phyloP scores from a whole-genome alignment of 2,113 vertebrate genomes.

The Caretta caretta region DNA sequence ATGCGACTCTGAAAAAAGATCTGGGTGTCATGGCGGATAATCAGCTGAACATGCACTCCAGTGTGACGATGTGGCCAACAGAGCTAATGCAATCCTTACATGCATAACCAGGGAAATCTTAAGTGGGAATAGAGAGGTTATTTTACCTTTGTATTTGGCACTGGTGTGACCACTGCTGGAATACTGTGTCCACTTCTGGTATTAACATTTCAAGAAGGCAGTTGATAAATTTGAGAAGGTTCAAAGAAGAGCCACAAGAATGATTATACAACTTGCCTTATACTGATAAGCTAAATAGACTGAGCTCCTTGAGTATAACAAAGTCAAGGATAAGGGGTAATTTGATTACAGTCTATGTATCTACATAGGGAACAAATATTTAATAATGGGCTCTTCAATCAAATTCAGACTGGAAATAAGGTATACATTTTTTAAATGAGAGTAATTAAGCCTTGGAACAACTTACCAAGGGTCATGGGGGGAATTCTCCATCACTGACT shows the following conservation, averaged over 20 bases:
- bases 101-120: background rate
- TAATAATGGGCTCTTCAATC: background rate
- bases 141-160: background rate
- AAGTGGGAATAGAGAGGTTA: background rate
- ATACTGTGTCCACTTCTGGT: background rate
- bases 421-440: background rate
- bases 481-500: background rate
- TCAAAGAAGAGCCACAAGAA: background rate
- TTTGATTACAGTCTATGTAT: background rate
- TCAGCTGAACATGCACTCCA: background rate
- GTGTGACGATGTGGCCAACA: background rate
- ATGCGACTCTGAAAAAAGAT: background rate
- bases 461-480: background rate
- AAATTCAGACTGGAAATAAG: background rate
- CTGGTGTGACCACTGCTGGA: background rate
- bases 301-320: background rate
- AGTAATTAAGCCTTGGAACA: background rate
- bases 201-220: background rate
- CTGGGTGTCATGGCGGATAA: background rate
- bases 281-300: background rate
- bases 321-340: background rate
- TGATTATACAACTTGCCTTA: background rate
- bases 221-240: background rate
- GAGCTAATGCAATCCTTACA: background rate
- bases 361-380: background rate